phyloP scores from a whole-genome alignment of 2,797 vertebrate genomes.

The Hephaestus fuliginosus region DNA sequence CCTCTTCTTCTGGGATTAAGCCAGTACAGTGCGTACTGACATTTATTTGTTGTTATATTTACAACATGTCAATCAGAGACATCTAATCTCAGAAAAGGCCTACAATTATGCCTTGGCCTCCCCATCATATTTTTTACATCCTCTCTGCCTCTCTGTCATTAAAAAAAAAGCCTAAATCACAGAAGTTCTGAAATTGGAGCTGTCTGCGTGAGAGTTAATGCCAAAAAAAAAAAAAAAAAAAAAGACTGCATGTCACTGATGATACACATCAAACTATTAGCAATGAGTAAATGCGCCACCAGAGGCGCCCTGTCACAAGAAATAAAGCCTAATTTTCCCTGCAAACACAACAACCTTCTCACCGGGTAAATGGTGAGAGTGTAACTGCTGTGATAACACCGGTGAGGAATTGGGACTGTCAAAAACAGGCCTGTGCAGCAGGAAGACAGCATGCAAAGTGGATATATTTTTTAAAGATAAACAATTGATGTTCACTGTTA shows the following conservation, averaged over 20 bases:
- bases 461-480: slow-evolving; percentile 31
- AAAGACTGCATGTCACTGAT: slow-evolving; percentile 53
- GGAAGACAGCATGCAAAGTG: slow-evolving; percentile 10
- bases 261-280: slow-evolving; percentile 65
- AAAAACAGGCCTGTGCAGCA: slow-evolving; percentile 3
- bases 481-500: slow-evolving; percentile 40
- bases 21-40: slow-evolving; percentile 74
- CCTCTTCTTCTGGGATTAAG: slow-evolving; percentile 71
- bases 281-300: slow-evolving; percentile 73
- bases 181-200: slow-evolving; percentile 41
- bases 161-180: slow-evolving; percentile 24
- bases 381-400: slow-evolving; percentile 43
- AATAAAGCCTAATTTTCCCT: slow-evolving; percentile 69
- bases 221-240: slow-evolving; percentile 29
- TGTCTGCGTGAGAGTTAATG: slow-evolving; percentile 20
- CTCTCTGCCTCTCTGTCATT: slow-evolving; percentile 39
- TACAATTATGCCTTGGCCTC: slow-evolving; percentile 74
- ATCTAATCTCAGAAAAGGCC: slow-evolving; percentile 80
- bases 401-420: slow-evolving; percentile 28
- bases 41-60: slow-evolving; percentile 83
- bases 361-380: slow-evolving; percentile 12
- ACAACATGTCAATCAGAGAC: slow-evolving; percentile 79
- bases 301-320: slow-evolving; percentile 82
- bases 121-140: slow-evolving; percentile 51
- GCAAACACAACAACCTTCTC: slow-evolving; percentile 51